Conservation (phyloP, 2,797 vertebrate species). For the Cuculus canorus region DNA sequence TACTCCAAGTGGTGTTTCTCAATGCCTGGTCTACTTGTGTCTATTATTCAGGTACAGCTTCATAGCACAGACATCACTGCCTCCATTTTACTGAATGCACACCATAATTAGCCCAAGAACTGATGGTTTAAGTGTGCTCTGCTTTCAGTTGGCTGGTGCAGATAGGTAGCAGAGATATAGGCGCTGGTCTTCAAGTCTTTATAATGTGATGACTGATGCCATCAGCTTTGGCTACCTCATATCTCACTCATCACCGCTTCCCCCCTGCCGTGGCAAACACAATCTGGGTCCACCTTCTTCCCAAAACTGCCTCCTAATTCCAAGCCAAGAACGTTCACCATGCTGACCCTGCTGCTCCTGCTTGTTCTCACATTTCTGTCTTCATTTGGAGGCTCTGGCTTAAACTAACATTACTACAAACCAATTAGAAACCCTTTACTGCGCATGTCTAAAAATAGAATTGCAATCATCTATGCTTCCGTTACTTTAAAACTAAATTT, state of each 20-base stretch:
- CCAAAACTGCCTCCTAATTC: neutral
- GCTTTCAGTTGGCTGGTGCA: neutral
- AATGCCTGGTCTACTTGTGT: neutral
- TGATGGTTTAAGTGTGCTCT: neutral
- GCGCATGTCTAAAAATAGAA: constrained; percentile 33
- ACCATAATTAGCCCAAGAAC: neutral
- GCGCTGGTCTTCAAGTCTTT: neutral
- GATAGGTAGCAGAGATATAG: neutral
- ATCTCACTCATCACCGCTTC: neutral
- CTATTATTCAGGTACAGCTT: neutral
- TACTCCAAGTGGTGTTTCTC: neutral
- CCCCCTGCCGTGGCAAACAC: neutral
- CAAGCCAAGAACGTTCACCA: neutral
- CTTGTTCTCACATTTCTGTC: neutral
- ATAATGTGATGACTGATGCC: rapidly evolving
- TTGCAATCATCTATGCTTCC: constrained; percentile 56
- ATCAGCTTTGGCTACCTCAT: neutral
- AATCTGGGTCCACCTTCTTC: neutral
- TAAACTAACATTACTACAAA: neutral
- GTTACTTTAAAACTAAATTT: constrained; percentile 57
- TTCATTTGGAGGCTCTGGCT: neutral
- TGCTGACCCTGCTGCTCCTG: neutral
- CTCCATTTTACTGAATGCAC: neutral
- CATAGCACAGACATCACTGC: neutral
- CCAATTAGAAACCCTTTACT: neutral